Conservation (phyloP, 2,113 vertebrate genomes). For the Syngnathus floridae region DNA sequence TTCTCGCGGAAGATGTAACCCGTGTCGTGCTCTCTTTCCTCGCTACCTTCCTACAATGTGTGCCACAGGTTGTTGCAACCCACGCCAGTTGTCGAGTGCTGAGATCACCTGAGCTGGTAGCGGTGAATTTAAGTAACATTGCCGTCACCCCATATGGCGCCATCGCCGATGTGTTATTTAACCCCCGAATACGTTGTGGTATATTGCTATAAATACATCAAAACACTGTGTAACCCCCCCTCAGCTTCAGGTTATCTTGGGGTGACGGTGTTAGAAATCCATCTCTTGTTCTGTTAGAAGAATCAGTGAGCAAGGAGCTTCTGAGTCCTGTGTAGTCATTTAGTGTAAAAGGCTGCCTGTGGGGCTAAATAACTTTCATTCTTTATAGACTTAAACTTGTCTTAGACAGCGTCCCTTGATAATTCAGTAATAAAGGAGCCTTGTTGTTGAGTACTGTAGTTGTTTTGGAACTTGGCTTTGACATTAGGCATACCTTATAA, state of each 20-base stretch:
- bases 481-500: neutral
- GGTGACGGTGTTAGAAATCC: neutral
- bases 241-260: slow-evolving; percentile 5
- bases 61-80: slow-evolving; percentile 54
- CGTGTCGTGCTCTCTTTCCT: neutral
- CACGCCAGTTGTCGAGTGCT: neutral
- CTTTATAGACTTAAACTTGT: neutral
- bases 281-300: neutral
- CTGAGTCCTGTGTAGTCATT: no score
- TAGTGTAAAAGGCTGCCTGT: no score
- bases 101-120: neutral
- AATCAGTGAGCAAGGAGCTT: neutral
- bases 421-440: neutral
- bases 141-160: neutral
- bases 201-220: slow-evolving; percentile 41
- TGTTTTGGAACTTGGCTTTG: neutral
- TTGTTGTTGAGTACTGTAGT: neutral
- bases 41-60: neutral
- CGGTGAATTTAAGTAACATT: neutral
- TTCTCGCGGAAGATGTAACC: neutral
- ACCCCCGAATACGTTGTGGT: neutral
- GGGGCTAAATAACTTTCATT: no score
- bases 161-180: neutral
- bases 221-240: slow-evolving; percentile 6
- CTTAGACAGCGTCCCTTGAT: neutral